Percentiles rank a stretch among this genome's conserved stretches.
Evolutionary conservation across 2,797 vertebrate genomes (phyloP).

Genomic region (Mionectes olivaceus): DNA sequence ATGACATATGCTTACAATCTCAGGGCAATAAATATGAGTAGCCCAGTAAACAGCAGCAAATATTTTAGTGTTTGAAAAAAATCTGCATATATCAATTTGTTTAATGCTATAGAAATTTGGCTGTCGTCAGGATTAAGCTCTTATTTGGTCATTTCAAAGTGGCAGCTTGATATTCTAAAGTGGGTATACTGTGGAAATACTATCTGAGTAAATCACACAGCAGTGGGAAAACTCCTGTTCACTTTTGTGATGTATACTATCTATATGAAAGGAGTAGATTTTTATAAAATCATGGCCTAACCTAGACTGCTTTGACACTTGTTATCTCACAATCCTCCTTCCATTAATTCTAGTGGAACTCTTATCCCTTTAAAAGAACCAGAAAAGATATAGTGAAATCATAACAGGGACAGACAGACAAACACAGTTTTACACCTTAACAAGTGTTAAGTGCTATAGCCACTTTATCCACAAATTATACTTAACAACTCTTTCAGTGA

Average conservation of each 20-base stretch:
- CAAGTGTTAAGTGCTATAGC: not conserved
- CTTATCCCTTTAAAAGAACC: not conserved
- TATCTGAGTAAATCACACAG: not conserved
- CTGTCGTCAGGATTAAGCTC: not conserved
- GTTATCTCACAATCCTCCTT: not conserved
- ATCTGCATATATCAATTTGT: not conserved
- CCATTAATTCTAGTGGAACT: not conserved
- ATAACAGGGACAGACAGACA: not conserved
- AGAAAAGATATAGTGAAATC: not conserved
- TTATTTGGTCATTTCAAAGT: not conserved
- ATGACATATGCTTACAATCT: not conserved
- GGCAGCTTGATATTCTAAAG: conserved; percentile 1
- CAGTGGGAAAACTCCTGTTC: not conserved
- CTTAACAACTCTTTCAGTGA: not conserved
- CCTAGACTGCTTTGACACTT: not conserved
- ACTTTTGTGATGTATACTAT: not conserved
- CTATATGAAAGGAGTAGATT: not conserved
- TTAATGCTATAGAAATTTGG: not conserved
- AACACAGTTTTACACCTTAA: not conserved
- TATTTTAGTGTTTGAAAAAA: not conserved
- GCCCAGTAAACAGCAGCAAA: not conserved
- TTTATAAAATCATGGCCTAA: not conserved
- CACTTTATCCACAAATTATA: not conserved
- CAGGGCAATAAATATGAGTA: not conserved
- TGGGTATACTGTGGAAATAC: not conserved